Evolutionary conservation across 1,140 invertebrate genomes (phyloP).

Genomic region (Elysia chlorotica): DNA sequence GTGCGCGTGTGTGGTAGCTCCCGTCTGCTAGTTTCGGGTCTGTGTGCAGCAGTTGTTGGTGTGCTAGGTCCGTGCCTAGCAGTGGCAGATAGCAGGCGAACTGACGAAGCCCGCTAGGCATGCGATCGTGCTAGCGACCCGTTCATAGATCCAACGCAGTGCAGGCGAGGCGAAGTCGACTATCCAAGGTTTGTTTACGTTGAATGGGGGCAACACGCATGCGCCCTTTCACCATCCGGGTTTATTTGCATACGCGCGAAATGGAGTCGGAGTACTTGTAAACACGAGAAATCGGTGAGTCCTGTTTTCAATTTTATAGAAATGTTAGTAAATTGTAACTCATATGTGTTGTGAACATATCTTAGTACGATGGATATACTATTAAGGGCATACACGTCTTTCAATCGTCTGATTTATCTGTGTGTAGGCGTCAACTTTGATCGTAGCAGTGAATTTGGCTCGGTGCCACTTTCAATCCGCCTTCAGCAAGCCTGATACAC

Average conservation of each 20-base stretch:
- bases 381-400: background rate
- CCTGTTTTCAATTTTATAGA: constrained; percentile 14
- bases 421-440: background rate
- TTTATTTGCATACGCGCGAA: constrained; percentile 31
- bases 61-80: too few species aligned
- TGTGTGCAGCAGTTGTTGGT: too few species aligned
- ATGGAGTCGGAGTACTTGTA: constrained; percentile 37
- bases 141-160: too few species aligned
- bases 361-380: background rate
- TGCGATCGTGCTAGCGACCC: too few species aligned
- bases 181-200: constrained; percentile 19
- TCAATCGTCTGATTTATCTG: background rate
- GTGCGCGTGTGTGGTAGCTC: too few species aligned
- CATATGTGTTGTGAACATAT: background rate
- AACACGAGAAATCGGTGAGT: constrained; percentile 27
- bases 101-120: too few species aligned
- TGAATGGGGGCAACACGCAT: constrained; percentile 24
- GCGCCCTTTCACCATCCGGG: constrained; percentile 29
- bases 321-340: background rate
- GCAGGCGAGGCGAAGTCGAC: too few species aligned
- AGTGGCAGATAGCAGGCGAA: too few species aligned
- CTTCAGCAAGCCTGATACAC: background rate
- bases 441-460: background rate
- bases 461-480: constrained; percentile 11
- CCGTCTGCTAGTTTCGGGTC: too few species aligned